Evolutionary conservation across 1,140 invertebrate species (phyloP), one percentile per base, ranked within the genome.

Genomic region (Caenorhabditis inopinata): DNA sequence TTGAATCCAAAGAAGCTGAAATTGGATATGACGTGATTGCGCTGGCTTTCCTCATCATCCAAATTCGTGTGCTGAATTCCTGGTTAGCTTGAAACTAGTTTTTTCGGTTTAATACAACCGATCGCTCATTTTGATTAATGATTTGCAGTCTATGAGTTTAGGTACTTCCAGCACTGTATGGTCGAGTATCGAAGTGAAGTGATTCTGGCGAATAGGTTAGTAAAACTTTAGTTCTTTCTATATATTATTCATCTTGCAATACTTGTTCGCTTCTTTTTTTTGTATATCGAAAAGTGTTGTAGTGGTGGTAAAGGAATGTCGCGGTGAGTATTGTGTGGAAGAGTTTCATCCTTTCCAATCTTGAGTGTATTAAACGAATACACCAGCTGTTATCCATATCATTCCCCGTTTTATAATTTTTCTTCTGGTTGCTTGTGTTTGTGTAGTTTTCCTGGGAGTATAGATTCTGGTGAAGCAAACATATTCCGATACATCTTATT

Each of bases 131-230:
- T n/a, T n/a, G n/a, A 7, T 42, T 42, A 42, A 42, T 7, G 14
- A 42, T 25, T 75, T 75, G 9, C 29, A 75, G n/a, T n/a, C n/a
- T n/a, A n/a, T n/a, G n/a, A n/a, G n/a, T n/a, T n/a, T n/a, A n/a
- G 74, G 74, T 75, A 85, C 78, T 88, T 88, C 82, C 87, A 89
- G 77, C 83, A 87, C 49, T 88, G 86, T 38, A 87, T 89, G 79
- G 82, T 89, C 49, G 87, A 88, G 12, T 87, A 88, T 80, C 76
- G 86, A 45, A 87, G 85, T 58, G 87, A 88, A 79, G 78, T 87
- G n/a, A 82, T 88, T 47, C 84, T 89, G 42, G 84, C 86, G 6
- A 86, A 84, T 25, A 47, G 86, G 86, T 87, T 47, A 29, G 29
- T 76, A 9, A n/a, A n/a, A n/a, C n/a, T n/a, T n/a, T n/a, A n/a